Evolutionary conservation across 2,888 invertebrate genomes (phyloP).

Genomic region (Melanargia galathea): DNA sequence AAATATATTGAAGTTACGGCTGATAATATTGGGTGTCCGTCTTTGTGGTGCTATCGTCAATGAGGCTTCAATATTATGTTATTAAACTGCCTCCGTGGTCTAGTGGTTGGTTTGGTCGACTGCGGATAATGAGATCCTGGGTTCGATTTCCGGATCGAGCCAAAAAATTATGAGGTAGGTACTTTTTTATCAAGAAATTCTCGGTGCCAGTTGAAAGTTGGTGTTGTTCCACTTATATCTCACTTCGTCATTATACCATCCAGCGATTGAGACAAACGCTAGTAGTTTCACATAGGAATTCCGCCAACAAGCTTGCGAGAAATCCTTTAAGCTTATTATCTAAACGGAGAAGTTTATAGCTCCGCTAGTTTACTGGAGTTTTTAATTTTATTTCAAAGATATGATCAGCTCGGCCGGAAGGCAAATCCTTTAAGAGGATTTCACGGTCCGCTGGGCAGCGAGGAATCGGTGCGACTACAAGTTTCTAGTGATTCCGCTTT

Average conservation of each 20-base stretch:
- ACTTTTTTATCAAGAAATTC: no score
- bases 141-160: no score
- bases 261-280: neutral
- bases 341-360: neutral
- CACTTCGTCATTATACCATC: no score
- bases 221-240: no score
- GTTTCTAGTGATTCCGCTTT: conserved; percentile 16
- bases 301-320: conserved; percentile 5
- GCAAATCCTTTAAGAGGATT: conserved; percentile 34
- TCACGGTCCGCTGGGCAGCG: conserved; percentile 26
- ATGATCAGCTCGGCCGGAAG: conserved; percentile 26
- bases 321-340: conserved; percentile 12
- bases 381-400: conserved; percentile 25
- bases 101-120: no score
- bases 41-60: conserved; percentile 28
- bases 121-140: no score
- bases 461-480: conserved; percentile 27
- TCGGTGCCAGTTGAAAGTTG: no score
- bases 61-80: conserved; percentile 19
- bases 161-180: no score
- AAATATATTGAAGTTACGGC: conserved; percentile 56
- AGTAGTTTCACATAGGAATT: neutral
- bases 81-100: conserved; percentile 22
- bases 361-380: conserved; percentile 10
- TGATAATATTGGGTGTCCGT: conserved; percentile 46